Evolutionary conservation across 2,888 invertebrate genomes (phyloP), one percentile per base, ranked within the genome.

Genomic region (Ariolimax columbianus): DNA sequence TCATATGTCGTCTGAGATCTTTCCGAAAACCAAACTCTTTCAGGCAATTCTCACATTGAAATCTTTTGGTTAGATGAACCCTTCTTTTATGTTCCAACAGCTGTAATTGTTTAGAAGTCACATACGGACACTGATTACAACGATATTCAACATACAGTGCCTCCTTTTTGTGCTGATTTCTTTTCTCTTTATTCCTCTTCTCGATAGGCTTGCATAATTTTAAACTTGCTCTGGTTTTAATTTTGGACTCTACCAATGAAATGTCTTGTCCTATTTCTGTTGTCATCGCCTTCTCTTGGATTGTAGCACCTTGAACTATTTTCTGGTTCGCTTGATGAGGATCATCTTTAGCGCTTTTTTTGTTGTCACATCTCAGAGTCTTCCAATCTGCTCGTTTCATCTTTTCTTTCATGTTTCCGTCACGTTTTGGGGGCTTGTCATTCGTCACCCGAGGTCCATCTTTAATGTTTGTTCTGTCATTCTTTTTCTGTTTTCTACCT

Each of bases 1-100:
- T 89, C 66, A 86, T 87, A 84, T 92, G 92, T 4, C 91, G 87
- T 51, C 87, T 88, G 26, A 91, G 82, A 86, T 92, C 91, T 88
- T 90, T 90, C 9, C 88, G 88, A 72, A 89, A 87, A 30, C 90
- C 90, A 88, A 91, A 92, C 23, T 87, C 86, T 86, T 89, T 90
- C 1, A 84, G 86, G 89, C 92, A 92, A 38, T 87, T 85, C 43
- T 89, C 88, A 87, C 92, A 92, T 17, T 84, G 84, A 79, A 89
- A 90, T 84, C 87, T 83, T 81, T 85, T 89, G 9, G 87, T 86
- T 55, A 88, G 86, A 81, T 92, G 91, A 77, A 89, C 88, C 72
- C 91, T 86, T 73, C 89, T 84, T 77, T 87, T 88, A 72, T 92
- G 91, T 43, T 90, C 89, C 73, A 82, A 88, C 47, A 91, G 82